phyloP scores from a whole-genome alignment of 2,888 invertebrate genomes.

The Sarcophaga rosellei region DNA sequence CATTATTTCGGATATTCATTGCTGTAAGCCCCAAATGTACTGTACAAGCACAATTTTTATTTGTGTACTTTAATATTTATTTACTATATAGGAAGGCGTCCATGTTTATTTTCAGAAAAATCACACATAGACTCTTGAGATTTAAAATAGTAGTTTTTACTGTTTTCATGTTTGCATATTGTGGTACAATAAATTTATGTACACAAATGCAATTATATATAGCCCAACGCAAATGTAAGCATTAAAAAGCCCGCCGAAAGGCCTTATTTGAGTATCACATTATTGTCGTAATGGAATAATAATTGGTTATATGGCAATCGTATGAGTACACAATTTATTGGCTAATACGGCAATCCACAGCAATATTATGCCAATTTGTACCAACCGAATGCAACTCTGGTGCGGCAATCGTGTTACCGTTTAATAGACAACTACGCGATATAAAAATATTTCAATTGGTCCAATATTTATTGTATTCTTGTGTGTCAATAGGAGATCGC shows the following conservation, averaged over 20 bases:
- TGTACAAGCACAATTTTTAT: neutral
- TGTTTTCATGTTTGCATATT: neutral
- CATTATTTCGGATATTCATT: neutral
- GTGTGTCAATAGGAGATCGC: too few species aligned
- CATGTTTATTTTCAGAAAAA: neutral
- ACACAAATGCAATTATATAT: neutral
- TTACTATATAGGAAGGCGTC: neutral
- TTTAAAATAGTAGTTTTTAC: neutral
- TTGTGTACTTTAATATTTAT: neutral
- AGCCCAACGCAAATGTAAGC: neutral
- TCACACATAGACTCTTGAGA: neutral
- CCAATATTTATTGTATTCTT: too few species aligned
- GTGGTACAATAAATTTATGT: too few species aligned
- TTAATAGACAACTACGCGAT: too few species aligned
- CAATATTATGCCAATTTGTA: too few species aligned
- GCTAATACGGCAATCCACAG: too few species aligned
- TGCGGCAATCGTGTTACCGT: too few species aligned
- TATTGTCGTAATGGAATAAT: too few species aligned
- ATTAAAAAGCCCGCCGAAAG: neutral
- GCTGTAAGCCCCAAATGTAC: neutral
- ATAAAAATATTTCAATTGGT: too few species aligned
- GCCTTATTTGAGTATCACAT: neutral
- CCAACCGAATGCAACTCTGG: too few species aligned
- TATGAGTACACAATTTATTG: too few species aligned
- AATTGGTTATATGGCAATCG: too few species aligned